Evolutionary conservation across 1,140 invertebrate species (phyloP).

Genomic region (Megalonaias nervosa): DNA sequence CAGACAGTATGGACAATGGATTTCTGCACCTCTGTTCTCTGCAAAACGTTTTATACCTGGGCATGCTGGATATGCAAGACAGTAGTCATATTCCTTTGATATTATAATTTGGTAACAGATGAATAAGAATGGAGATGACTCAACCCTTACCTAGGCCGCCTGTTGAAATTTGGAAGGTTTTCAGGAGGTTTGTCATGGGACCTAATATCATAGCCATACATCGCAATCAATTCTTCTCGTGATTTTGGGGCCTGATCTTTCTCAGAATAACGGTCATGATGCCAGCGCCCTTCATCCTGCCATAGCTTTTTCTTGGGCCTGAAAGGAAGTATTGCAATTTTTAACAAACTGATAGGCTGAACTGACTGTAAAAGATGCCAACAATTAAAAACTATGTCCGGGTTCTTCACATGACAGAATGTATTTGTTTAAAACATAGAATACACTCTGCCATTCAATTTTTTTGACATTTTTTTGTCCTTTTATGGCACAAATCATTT

Average conservation of each 20-base stretch:
- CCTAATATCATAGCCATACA: slow-evolving; percentile 96
- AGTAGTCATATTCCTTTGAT: too few relatives aligned
- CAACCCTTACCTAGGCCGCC: slow-evolving; percentile 71
- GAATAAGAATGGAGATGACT: too few relatives aligned
- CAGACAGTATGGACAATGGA: too few relatives aligned
- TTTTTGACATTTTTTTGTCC: too few relatives aligned
- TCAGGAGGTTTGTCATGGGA: slow-evolving; percentile 84
- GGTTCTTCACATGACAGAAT: background rate
- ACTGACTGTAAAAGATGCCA: background rate
- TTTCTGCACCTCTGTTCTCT: too few relatives aligned
- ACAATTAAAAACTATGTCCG: background rate
- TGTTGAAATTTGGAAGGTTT: slow-evolving; percentile 85
- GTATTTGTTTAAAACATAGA: background rate
- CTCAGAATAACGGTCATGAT: slow-evolving; percentile 91
- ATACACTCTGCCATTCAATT: background rate
- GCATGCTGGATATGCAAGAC: too few relatives aligned
- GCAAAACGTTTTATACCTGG: too few relatives aligned
- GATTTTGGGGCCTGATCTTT: slow-evolving; percentile 88
- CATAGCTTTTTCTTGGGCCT: slow-evolving; percentile 72
- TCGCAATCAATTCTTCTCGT: slow-evolving; percentile 86
- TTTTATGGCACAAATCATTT: too few relatives aligned
- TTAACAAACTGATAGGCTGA: background rate
- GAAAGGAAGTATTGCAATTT: slow-evolving; percentile 8
- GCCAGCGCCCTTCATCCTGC: slow-evolving; percentile 83
- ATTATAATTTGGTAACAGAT: too few relatives aligned